These are phyloP conservation scores for Acridotheres tristis DNA, from an alignment of 2,797 vertebrate genomes.

Conservation along the genomic window DNA sequence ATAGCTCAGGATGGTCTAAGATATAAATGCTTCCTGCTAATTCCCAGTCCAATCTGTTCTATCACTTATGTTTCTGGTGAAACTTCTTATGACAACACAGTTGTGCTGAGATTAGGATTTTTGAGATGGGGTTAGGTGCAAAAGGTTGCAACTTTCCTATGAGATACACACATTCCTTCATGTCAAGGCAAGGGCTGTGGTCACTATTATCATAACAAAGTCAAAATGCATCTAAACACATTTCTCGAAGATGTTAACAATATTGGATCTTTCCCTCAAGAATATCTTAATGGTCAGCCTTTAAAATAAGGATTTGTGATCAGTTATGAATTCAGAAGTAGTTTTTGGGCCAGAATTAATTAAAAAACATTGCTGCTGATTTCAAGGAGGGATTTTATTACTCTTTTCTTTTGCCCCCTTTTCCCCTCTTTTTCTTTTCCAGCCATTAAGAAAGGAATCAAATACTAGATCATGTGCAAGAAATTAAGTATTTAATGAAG, in stretches of 20 bases:
- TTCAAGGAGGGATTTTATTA: neutral
- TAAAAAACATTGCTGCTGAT: neutral
- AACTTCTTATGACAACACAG: constrained; percentile 5
- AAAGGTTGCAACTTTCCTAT: constrained; percentile 56
- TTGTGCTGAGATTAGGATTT: constrained; percentile 45
- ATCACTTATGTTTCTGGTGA: neutral
- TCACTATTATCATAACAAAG: constrained; percentile 20
- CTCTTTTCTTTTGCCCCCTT: neutral
- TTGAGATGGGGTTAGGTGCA: constrained; percentile 2
- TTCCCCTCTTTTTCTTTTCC: rapidly evolving
- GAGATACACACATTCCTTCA: constrained; percentile 19
- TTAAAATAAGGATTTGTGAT: constrained; percentile 35
- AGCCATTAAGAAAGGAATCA: neutral
- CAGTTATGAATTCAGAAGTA: constrained; percentile 41
- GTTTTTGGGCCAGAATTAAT: constrained; percentile 31
- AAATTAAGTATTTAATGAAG: neutral
- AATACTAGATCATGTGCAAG: neutral
- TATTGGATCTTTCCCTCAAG: neutral
- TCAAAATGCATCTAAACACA: neutral
- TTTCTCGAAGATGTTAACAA: neutral
- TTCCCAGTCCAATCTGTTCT: constrained; percentile 25
- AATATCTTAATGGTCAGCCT: neutral
- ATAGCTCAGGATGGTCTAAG: neutral
- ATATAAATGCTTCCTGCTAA: constrained; percentile 33
- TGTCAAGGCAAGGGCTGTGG: neutral